A percentile compares a stretch with the other conserved stretches of the same genome.
Conservation (phyloP, 2,113 vertebrate genomes). For the Paradoxurus hermaphroditus region DNA sequence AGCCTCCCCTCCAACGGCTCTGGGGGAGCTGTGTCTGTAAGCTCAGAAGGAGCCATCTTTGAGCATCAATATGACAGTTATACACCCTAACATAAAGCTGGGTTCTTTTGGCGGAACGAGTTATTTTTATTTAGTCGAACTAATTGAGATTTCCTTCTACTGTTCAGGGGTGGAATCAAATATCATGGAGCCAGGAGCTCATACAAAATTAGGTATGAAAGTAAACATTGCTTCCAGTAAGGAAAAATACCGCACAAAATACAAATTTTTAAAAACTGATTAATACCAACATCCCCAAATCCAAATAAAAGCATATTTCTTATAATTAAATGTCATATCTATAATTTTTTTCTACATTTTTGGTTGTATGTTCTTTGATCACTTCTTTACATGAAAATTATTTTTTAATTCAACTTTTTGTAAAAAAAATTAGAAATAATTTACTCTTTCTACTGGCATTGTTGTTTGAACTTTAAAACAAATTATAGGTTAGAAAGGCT, state of each 20-base stretch:
- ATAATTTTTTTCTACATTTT: background rate
- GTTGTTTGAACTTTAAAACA: background rate
- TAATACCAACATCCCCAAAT: background rate
- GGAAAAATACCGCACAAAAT: background rate
- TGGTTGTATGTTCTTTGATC: background rate
- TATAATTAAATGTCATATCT: background rate
- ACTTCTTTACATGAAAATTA: background rate
- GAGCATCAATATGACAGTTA: background rate
- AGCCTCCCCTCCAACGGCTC: background rate
- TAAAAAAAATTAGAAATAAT: background rate
- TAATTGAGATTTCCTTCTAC: background rate
- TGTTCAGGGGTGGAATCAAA: background rate
- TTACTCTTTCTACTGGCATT: background rate
- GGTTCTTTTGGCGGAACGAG: background rate
- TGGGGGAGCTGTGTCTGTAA: background rate
- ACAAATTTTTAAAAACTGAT: background rate
- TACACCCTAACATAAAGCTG: accelerated
- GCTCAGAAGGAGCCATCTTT: accelerated
- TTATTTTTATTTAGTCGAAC: background rate
- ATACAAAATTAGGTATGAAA: background rate
- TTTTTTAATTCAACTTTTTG: background rate
- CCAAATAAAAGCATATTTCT: background rate
- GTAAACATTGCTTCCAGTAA: background rate
- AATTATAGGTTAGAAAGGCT: background rate
- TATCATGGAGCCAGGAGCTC: background rate